Base-by-base conservation (phyloP, 2,113 vertebrate genomes). In the Oncorhynchus tshawytscha region DNA sequence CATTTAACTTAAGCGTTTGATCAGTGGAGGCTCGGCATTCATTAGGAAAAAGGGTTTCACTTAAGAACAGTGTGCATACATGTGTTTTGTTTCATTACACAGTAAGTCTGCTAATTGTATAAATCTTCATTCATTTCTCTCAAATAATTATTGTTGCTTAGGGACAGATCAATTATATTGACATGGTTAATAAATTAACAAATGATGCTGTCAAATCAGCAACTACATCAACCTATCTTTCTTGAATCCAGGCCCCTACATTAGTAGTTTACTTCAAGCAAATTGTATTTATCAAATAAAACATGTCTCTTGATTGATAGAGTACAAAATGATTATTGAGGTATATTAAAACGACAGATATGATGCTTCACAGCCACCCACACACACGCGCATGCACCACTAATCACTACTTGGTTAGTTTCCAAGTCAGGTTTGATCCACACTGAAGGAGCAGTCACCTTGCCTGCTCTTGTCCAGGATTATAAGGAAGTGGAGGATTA, bases 401-500 rank as follows among this genome's bases (percentile, higher is more conserved):
- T 70, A 72, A 68, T 29, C 69, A 25, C 25, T 39, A 73, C 20
- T 25, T 66, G 67, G 62, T 59, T 54, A 66, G 69, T 66, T 66
- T 54, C 51, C 51, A 54, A 18, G 45, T 81, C 69, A 82, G 80
- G 77, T 73, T 75, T 85, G 45, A 88, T 83, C 70, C 81, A 83
- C 82, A 65, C 83, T 76, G 86, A 84, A 82, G 78, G 76, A 87
- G 84, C 45, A 67, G 81, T 91, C 89, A 89, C 89, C 88, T 92
- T 93, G 88, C 84, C 81, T 88, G 85, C 81, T 90, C 90, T 91
- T 90, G 84, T 74, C 78, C 79, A 78, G 76, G 86, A 93, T 93
- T 94, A 91, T 87, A 90, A 89, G 15, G 72, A 85, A 81, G 76
- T 59, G 84, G 24, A 82, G 87, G 92, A 94, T 92, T 91, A 93